These are phyloP conservation scores for Drosophila setifemur DNA, from an alignment of 1,140 invertebrate species.

Conservation along the genomic window DNA sequence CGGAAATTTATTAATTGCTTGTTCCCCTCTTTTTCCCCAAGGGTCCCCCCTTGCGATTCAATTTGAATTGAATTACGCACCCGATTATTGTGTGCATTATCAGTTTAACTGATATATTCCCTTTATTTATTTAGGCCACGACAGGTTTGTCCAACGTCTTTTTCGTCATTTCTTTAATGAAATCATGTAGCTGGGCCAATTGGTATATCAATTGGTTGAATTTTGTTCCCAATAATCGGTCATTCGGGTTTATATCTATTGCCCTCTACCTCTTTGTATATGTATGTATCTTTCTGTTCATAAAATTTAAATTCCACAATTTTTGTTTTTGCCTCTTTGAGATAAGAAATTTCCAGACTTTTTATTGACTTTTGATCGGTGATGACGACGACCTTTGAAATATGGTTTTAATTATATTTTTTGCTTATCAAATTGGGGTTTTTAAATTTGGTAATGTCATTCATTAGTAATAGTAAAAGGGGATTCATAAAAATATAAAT, in stretches of 20 bases:
- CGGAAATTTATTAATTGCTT: conserved; percentile 47
- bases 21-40: background rate
- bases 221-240: conserved; percentile 29
- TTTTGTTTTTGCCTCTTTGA: background rate
- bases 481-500: too few relatives aligned
- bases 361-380: conserved; percentile 16
- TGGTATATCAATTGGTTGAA: background rate
- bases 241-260: conserved; percentile 1
- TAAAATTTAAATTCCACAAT: conserved; percentile 40
- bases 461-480: too few relatives aligned
- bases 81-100: conserved; percentile 47
- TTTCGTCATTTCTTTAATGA: conserved; percentile 1
- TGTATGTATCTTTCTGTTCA: background rate
- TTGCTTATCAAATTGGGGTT: conserved; percentile 14
- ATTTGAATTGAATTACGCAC: conserved; percentile 49
- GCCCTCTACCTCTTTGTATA: background rate
- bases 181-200: background rate
- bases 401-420: conserved; percentile 8
- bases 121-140: conserved; percentile 41
- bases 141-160: conserved; percentile 28
- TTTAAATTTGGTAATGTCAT: background rate
- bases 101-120: conserved; percentile 3
- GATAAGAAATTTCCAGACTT: conserved; percentile 19
- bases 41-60: conserved; percentile 1
- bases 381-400: background rate